Evolutionary conservation across 2,888 invertebrate species (phyloP).

Genomic region (Drosophila austrosaltans): DNA sequence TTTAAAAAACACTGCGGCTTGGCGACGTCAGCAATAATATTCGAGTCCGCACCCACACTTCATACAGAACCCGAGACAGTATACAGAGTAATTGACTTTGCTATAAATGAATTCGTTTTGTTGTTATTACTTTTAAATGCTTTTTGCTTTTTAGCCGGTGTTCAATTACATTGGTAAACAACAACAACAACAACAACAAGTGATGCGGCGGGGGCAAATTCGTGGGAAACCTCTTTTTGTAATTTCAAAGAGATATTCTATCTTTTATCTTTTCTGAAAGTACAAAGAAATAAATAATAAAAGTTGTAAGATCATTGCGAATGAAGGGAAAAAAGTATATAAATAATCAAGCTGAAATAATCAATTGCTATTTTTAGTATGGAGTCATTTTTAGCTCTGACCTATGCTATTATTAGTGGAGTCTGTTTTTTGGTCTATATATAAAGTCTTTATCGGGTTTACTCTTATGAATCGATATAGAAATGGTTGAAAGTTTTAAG

Average conservation of each 20-base stretch:
- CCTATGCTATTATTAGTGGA: too few relatives aligned
- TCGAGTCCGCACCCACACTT: slow-evolving; percentile 42
- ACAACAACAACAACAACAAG: slow-evolving; percentile 13
- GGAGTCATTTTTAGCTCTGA: too few relatives aligned
- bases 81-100: slow-evolving; percentile 43
- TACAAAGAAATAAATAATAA: too few relatives aligned
- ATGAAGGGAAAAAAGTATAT: too few relatives aligned
- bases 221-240: background rate
- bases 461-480: too few relatives aligned
- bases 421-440: too few relatives aligned
- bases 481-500: too few relatives aligned
- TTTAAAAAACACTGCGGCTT: background rate
- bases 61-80: slow-evolving; percentile 18
- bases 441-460: too few relatives aligned
- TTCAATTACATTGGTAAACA: slow-evolving; percentile 26
- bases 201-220: background rate
- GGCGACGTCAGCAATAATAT: slow-evolving; percentile 24
- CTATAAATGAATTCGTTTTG: slow-evolving; percentile 45
- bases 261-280: too few relatives aligned
- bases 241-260: background rate
- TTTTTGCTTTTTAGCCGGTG: slow-evolving; percentile 19
- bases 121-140: slow-evolving; percentile 22
- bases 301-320: too few relatives aligned
- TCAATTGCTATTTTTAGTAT: too few relatives aligned
- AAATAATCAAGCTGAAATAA: too few relatives aligned